Base-by-base conservation (phyloP, 2,888 invertebrate species). In the Rhaphigaster nebulosa region DNA sequence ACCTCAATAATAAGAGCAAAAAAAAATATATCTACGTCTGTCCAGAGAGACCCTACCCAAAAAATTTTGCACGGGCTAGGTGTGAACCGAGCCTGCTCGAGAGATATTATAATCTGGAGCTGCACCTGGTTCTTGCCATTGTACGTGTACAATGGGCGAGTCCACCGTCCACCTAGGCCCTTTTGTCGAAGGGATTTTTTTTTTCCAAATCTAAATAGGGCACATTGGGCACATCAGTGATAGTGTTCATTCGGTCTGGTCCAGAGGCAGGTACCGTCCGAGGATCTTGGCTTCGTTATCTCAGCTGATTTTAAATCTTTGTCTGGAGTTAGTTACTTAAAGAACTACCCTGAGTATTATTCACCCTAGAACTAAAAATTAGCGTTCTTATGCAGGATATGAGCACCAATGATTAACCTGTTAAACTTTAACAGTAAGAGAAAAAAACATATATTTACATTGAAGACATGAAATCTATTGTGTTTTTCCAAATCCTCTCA, bases 41-140 rank as follows among this genome's bases (percentile, higher is more conserved):
- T 12, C 38, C 34, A 29, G 54, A 29, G n/a, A 60, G 60, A n/a
- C n/a, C 13, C 2, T 80, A 2, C 38, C 70, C 34, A 76, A 87
- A 87, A 87, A 87, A 54, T 87, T 54, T 87, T 87, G 52, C 87
- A 87, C 87, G 54, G 84, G 54, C 87, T 15, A 87, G 87, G 87
- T 87, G 87, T 87, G 87, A 87, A 87, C 34, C 34, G 18, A 13
- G 54, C 29, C 56, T 10, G n/a, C 34, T 34, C 3, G 50, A n/a
- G 52, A 34, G 56, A 87, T 87, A 87, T 87, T 87, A 87, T 87
- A 87, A 87, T 87, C 87, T 23, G 34, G 34, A 29, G 29, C 5
- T 54, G 87, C 87, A 87, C 87, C 87, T 87, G 87, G 87, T 13
- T 15, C 54, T 26, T 10, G n/a, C n/a, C n/a, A 23, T 87, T 87